These are phyloP conservation scores for Mustela nigripes DNA, from an alignment of 2,113 vertebrate species.

Conservation along the genomic window DNA sequence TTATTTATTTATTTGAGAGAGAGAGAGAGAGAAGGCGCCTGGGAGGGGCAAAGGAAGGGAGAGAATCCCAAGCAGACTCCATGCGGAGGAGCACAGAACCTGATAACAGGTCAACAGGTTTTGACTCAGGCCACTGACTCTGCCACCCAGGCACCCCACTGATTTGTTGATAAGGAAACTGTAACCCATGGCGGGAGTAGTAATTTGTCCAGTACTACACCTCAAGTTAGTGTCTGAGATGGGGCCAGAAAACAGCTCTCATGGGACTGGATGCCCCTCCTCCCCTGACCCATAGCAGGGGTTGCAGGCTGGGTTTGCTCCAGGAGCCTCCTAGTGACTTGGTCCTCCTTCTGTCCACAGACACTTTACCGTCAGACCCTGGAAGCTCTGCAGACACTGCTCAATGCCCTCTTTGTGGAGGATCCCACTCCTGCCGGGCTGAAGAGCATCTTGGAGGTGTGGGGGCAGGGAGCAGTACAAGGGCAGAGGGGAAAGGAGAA, in stretches of 20 bases:
- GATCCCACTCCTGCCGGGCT: constrained; percentile 77
- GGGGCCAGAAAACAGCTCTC: background rate
- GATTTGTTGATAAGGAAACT: background rate
- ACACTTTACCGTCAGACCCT: constrained; percentile 71
- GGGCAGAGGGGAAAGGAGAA: background rate
- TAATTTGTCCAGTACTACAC: background rate
- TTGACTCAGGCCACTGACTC: background rate
- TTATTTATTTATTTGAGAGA: background rate
- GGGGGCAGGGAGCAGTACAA: background rate
- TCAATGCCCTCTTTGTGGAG: constrained; percentile 71
- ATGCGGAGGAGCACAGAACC: background rate
- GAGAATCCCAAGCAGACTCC: background rate
- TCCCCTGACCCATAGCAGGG: background rate
- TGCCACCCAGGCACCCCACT: background rate
- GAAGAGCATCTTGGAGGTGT: constrained; percentile 79
- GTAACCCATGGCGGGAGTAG: background rate
- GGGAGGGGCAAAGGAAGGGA: background rate
- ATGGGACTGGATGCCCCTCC: fast-evolving
- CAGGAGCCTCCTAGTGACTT: background rate
- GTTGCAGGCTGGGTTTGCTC: background rate
- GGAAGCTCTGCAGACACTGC: constrained; percentile 76
- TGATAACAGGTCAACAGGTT: background rate
- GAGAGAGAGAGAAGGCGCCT: background rate
- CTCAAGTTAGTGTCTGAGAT: background rate
- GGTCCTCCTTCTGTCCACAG: constrained; percentile 49